Evolutionary conservation across 92 coral and sea anemone species (phyloP).

Genomic region (Porites lobata): DNA sequence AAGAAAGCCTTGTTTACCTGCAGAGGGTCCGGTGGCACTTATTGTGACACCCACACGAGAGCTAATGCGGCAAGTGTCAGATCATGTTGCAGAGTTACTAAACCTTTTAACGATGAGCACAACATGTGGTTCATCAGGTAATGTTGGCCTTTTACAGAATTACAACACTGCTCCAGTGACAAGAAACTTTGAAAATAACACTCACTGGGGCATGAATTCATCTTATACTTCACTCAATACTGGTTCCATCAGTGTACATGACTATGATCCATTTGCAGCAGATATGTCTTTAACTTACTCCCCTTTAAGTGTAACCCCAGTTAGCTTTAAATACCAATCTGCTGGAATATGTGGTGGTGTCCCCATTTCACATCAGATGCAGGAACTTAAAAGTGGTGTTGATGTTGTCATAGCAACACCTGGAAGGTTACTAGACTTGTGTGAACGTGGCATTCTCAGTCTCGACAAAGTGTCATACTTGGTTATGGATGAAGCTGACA

Average conservation of each 20-base stretch:
- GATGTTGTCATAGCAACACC: constrained; percentile 96
- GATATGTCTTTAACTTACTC: constrained; percentile 9
- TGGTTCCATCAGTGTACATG: neutral
- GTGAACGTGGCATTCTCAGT: constrained; percentile 87
- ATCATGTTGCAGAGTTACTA: constrained; percentile 69
- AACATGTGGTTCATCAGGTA: neutral
- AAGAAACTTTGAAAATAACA: neutral
- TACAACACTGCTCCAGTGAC: neutral
- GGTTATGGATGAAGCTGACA: constrained; percentile 98
- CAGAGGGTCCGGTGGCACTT: constrained; percentile 85
- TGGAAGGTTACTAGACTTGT: constrained; percentile 92
- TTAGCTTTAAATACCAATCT: constrained; percentile 47
- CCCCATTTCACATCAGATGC: constrained; percentile 80
- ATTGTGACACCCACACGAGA: constrained; percentile 96
- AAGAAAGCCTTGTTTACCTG: constrained; percentile 81
- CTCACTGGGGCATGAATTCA: neutral
- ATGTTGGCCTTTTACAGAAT: neutral
- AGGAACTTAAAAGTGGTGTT: constrained; percentile 76
- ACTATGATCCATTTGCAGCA: neutral
- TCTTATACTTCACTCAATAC: neutral
- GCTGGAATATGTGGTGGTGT: constrained; percentile 97
- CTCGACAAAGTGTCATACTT: constrained; percentile 82
- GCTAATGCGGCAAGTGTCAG: constrained; percentile 92
- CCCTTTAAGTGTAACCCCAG: neutral
- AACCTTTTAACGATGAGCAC: constrained; percentile 25